Conservation (phyloP, 2,113 vertebrate genomes). For the Vombatus ursinus region DNA sequence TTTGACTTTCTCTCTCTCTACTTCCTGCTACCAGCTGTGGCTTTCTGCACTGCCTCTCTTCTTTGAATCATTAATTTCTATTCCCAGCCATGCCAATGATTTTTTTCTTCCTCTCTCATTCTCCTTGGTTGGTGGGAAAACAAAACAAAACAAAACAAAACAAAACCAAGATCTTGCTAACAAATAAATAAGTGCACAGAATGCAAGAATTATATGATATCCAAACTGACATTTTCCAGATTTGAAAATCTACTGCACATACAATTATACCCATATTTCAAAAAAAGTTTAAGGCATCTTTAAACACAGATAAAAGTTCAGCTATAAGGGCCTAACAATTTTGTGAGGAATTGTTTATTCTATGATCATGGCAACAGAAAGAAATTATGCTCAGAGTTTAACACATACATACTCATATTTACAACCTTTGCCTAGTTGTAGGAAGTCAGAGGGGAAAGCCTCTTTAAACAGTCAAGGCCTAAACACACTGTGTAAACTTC, state of each 20-base stretch:
- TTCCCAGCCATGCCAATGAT: constrained; percentile 22
- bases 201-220: not conserved
- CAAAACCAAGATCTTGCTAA: constrained; percentile 44
- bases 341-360: not conserved
- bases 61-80: constrained; percentile 55
- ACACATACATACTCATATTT: not conserved
- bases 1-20: constrained; percentile 27
- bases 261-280: not conserved
- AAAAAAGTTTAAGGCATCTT: not conserved
- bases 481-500: not conserved
- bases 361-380: not conserved
- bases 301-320: not conserved
- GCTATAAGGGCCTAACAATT: not conserved
- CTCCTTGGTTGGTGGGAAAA: constrained; percentile 13
- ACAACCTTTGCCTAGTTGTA: not conserved
- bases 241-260: constrained; percentile 18
- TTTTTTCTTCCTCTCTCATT: not conserved
- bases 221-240: not conserved
- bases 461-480: not conserved
- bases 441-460: not conserved
- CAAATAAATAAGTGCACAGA: constrained; percentile 22
- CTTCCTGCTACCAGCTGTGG: constrained; percentile 47
- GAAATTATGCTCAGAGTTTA: not conserved
- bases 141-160: not conserved
- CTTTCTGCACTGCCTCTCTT: constrained; percentile 21